Evolutionary conservation across 2,888 invertebrate genomes (phyloP).

Genomic region (Sepiola atlantica): DNA sequence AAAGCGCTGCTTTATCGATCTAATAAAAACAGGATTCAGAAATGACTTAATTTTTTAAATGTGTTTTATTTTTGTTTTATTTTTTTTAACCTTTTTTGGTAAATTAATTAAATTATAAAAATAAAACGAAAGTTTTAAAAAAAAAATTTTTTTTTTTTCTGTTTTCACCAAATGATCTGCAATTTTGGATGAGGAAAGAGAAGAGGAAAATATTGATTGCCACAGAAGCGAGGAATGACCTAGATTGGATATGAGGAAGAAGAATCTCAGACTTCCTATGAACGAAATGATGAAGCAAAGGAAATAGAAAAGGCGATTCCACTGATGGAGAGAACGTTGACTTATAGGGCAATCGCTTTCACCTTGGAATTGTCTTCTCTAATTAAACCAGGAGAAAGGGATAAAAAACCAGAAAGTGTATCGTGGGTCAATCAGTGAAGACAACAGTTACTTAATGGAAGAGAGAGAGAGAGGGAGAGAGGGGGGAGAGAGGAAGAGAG

Average conservation of each 20-base stretch:
- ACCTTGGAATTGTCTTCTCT: background rate
- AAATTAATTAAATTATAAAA: background rate
- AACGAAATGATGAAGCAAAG: background rate
- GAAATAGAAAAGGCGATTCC: background rate
- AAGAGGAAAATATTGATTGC: slow-evolving; percentile 12
- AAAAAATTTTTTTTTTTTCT: background rate
- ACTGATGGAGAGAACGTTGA: background rate
- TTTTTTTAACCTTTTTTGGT: background rate
- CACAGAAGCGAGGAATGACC: background rate
- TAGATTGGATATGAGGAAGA: background rate
- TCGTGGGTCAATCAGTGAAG: background rate
- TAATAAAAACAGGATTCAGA: background rate
- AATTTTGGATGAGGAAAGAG: background rate
- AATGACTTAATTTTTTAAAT: background rate
- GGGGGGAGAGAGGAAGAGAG: too few species aligned
- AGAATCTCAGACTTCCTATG: background rate
- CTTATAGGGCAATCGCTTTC: background rate
- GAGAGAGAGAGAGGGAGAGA: background rate
- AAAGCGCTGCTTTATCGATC: background rate
- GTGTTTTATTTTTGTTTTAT: background rate
- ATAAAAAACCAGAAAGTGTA: background rate
- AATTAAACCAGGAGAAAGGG: background rate
- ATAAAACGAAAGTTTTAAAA: background rate
- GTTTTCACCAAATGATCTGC: background rate
- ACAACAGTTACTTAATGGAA: background rate